Base-by-base conservation (phyloP, 2,797 vertebrate genomes). In the Poecilia wingei region DNA sequence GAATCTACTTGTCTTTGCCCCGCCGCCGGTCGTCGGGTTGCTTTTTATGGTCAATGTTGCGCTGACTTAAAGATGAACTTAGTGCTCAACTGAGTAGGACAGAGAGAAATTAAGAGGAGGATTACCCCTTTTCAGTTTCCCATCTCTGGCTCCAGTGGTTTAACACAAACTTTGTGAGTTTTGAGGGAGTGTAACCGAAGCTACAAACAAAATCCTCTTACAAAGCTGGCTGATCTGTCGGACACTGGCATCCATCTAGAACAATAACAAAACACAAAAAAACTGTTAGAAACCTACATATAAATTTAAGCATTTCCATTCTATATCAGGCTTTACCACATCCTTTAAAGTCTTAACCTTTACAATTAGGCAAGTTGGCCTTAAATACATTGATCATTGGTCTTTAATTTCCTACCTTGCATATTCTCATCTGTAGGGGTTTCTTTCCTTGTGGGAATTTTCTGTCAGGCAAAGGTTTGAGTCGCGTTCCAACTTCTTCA, bases 1-100 rank as follows among this genome's bases (percentile, higher is more conserved):
- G 20, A 55, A 80, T 75, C 31, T 53, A 39, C 83, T 79, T 3
- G 76, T 45, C 80, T 76, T 6, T 43, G 75, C 66, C 76, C 79
- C 73, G 78, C 80, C 61, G 74, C 81, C 2, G 76, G 82, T 83
- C 69, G 70, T 31, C 49, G 31, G 76, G 79, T 61, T 8, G 9
- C 74, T 77, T 79, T 75, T 68, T 83, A 61, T 76, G 79, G 89
- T 86, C 79, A 89, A 89, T 87, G 87, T 89, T 78, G 77, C n/a
- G 41, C 72, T 20, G 69, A 36, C 70, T 82, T 82, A 75, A 80
- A 80, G 81, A 72, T 81, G 61, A 76, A 84, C 76, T 68, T 43
- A 1, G 72, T 66, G 79, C 78, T 83, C 64, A 8, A 78, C 80
- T 47, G 72, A 78, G 74, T 76, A 75, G 57, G 74, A 78, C 79